Percentiles rank a stretch among this genome's conserved stretches.
Conservation (phyloP, 2,113 vertebrate genomes). For the Halcyon malimbica region DNA sequence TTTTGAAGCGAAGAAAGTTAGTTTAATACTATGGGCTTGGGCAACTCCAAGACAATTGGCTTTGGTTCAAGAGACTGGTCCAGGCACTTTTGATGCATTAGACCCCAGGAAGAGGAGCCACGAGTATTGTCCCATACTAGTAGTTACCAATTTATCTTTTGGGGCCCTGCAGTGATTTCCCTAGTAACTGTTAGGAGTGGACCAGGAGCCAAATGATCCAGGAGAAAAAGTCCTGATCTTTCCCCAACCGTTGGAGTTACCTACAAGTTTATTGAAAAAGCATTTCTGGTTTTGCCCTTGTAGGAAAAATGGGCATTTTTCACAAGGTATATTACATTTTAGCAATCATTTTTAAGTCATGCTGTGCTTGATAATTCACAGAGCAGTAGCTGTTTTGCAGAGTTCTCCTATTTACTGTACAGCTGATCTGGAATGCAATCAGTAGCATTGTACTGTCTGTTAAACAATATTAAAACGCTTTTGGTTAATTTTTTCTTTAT, state of each 20-base stretch:
- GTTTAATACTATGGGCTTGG: background rate
- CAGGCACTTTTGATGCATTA: background rate
- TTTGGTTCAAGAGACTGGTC: background rate
- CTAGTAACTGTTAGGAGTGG: background rate
- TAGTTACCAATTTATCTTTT: background rate
- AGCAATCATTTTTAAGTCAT: background rate
- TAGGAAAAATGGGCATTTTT: background rate
- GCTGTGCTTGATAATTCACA: background rate
- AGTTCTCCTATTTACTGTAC: background rate
- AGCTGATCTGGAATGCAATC: background rate
- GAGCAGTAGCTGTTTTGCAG: background rate
- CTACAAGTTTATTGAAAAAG: background rate
- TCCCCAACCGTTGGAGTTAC: background rate
- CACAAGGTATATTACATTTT: background rate
- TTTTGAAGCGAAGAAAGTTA: background rate
- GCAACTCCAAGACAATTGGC: background rate
- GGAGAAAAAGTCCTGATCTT: background rate
- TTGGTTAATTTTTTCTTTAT: background rate
- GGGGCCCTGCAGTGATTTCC: background rate
- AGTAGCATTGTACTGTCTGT: background rate
- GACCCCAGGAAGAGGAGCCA: background rate
- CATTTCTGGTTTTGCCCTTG: background rate
- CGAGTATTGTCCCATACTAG: background rate
- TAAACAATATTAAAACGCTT: background rate
- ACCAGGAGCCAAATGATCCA: background rate